phyloP scores from a whole-genome alignment of 2,113 vertebrate species.

The Pipra filicauda region DNA sequence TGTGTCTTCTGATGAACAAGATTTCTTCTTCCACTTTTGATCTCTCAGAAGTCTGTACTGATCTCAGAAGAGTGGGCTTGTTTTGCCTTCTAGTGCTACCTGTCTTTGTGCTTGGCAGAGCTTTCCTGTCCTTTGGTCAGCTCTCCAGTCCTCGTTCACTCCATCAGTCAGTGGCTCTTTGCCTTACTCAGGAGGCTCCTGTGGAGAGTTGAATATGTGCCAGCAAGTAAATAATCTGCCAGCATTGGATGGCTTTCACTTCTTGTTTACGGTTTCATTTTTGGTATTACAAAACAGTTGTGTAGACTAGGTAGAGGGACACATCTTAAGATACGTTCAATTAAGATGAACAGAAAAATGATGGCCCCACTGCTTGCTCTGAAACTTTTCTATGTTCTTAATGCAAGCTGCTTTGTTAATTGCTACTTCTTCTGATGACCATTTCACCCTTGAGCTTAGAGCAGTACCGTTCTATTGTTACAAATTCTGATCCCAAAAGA shows the following conservation, averaged over 20 bases:
- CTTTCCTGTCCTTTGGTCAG: background rate
- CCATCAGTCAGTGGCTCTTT: background rate
- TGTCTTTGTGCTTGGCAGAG: background rate
- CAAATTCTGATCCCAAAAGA: background rate
- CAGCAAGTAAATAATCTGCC: background rate
- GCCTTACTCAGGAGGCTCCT: background rate
- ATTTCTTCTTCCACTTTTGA: constrained; percentile 30
- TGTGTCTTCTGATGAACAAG: background rate
- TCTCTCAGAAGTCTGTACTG: constrained; percentile 6
- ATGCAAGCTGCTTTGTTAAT: background rate
- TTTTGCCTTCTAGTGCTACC: background rate
- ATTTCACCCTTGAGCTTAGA: background rate
- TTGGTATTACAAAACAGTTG: background rate
- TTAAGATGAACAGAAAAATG: background rate
- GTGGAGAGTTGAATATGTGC: background rate
- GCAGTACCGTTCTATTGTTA: background rate
- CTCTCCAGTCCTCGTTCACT: background rate
- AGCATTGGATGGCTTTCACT: background rate
- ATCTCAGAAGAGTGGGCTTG: background rate
- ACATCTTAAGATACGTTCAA: background rate
- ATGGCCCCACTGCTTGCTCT: background rate
- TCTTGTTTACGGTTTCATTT: background rate
- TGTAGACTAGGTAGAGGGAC: background rate
- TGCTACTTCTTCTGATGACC: background rate
- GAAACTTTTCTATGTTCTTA: background rate